phyloP scores from a whole-genome alignment of 2,888 invertebrate species.

The Polyommatus iphigenia region DNA sequence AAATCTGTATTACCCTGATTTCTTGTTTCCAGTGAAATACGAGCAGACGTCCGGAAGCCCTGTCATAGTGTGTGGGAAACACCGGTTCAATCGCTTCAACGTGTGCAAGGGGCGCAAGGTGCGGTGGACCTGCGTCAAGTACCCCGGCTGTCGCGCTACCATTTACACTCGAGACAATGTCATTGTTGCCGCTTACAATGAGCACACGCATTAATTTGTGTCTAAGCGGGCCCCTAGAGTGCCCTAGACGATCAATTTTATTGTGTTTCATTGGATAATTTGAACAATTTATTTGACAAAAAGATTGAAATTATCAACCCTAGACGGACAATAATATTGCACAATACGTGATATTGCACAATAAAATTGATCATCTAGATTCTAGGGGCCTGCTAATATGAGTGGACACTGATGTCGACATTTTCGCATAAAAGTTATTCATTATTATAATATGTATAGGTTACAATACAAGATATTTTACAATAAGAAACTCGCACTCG shows the following conservation, averaged over 20 bases:
- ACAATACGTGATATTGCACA: too few species aligned
- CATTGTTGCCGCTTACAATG: conserved; percentile 45
- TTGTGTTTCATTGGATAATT: too few species aligned
- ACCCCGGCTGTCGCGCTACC: conserved; percentile 47
- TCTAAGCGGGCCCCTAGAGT: background rate
- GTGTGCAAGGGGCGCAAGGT: conserved; percentile 45
- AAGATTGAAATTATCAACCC: too few species aligned
- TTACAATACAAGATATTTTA: too few species aligned
- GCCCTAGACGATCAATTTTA: too few species aligned
- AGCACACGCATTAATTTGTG: conserved; percentile 47
- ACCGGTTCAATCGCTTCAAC: conserved; percentile 49
- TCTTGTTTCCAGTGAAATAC: background rate
- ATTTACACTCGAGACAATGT: conserved; percentile 46
- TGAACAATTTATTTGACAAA: too few species aligned
- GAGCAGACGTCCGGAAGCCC: background rate
- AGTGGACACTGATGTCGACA: background rate
- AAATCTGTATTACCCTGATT: background rate
- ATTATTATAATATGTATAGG: too few species aligned
- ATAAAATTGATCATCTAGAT: too few species aligned
- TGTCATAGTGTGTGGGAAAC: conserved; percentile 41
- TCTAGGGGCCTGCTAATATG: too few species aligned
- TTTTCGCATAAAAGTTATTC: background rate
- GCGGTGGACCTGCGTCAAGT: conserved; percentile 51
- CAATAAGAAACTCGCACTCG: too few species aligned
- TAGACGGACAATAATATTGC: too few species aligned